Base-by-base conservation (phyloP, 2,113 vertebrate species). In the Solea senegalensis region DNA sequence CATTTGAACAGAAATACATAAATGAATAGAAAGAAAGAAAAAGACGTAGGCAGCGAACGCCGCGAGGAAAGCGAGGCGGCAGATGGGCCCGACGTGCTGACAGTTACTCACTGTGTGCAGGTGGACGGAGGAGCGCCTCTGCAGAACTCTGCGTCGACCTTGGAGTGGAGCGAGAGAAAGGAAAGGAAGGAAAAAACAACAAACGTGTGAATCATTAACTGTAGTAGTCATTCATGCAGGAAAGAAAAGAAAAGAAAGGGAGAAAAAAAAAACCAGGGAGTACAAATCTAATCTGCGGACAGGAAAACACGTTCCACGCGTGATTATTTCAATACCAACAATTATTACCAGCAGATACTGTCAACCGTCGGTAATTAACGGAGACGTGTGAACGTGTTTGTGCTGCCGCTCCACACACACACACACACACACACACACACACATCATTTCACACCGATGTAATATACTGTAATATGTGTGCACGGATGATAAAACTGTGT, bases 101-200 rank as follows among this genome's bases (percentile, higher is more conserved):
- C 68, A 34, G 80, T 64, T 85, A 83, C 85, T 89, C 85, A 84
- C 88, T 40, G 76, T 15, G 76, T 73, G 80, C 85, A 86, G 85
- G 85, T 88, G 80, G 82, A 85, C 34, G 21, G 56, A 72, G 78
- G 75, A 80, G 73, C 57, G 34, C 21, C 8, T 62, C 50, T 41
- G 68, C 74, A 58, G 46, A 82, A 63, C 66, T 84, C 70, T 10
- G 65, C 77, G 2, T 48, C 64, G 51, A 85, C 85, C 86, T 84
- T 76, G 76, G 71, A 88, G 78, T 50, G 78, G 45, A 12, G 13
- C 9, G 44, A 12, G 9, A 12, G 44, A 11, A 12, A 46, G 5
- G 44, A 45, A 12, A 12, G 9, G 44, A 12, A 12, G 1, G 44
- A 9, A 65, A 57, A 78, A 68, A 72, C 44, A 46, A 46, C 44